Evolutionary conservation across 1,140 invertebrate genomes (phyloP).

Genomic region (Drosophila sp.): DNA sequence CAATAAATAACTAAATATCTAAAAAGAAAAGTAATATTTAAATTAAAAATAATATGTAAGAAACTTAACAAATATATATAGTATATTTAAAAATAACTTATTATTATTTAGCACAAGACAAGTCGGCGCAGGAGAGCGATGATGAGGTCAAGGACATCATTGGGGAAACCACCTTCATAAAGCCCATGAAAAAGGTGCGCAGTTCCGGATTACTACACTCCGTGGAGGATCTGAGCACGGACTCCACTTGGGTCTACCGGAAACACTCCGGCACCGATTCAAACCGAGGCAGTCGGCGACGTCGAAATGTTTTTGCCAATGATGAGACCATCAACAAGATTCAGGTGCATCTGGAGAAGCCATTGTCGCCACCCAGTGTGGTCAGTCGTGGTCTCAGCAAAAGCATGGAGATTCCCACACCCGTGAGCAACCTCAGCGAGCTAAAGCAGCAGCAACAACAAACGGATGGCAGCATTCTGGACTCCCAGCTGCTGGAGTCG

Average conservation of each 20-base stretch:
- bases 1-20: too few relatives aligned
- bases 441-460: conserved; percentile 73
- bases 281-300: conserved; percentile 79
- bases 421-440: conserved; percentile 79
- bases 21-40: too few relatives aligned
- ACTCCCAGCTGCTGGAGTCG: conserved; percentile 66
- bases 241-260: conserved; percentile 90
- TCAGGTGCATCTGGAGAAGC: conserved; percentile 75
- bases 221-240: conserved; percentile 90
- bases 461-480: conserved; percentile 70
- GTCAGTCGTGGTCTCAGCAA: conserved; percentile 82
- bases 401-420: conserved; percentile 84
- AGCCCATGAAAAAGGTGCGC: conserved; percentile 87
- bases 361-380: conserved; percentile 67
- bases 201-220: conserved; percentile 89
- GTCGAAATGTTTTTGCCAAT: conserved; percentile 77
- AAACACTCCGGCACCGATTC: conserved; percentile 85
- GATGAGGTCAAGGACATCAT: conserved; percentile 87
- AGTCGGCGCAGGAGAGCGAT: conserved; percentile 85
- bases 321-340: conserved; percentile 84
- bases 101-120: conserved; percentile 61
- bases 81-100: too few relatives aligned
- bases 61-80: too few relatives aligned
- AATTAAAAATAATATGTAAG: too few relatives aligned
- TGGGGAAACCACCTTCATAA: conserved; percentile 86